Conservation (phyloP, 2,113 vertebrate genomes). For the Grammomys dolichurus region DNA sequence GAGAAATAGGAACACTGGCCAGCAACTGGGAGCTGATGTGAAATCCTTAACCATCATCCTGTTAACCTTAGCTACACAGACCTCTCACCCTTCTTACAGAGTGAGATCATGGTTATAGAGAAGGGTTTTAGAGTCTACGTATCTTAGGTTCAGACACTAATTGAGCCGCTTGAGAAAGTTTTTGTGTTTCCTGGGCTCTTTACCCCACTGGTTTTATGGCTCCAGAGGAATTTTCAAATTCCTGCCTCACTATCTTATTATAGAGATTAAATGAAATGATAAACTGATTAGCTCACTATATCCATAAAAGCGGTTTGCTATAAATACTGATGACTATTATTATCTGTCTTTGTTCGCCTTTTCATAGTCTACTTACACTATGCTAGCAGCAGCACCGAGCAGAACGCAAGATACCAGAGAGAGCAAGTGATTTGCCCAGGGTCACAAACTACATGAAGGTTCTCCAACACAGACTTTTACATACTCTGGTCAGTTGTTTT, state of each 20-base stretch:
- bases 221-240: background rate
- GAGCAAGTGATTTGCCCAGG: background rate
- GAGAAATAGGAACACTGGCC: background rate
- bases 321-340: background rate
- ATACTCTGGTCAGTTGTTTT: background rate
- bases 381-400: background rate
- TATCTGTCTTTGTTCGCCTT: background rate
- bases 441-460: background rate
- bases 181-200: background rate
- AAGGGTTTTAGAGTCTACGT: background rate
- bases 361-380: slow-evolving; percentile 17
- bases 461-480: background rate
- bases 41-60: background rate
- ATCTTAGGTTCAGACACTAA: background rate
- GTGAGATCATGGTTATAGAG: background rate
- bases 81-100: fast-evolving
- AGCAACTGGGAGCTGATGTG: background rate
- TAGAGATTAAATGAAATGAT: background rate
- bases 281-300: background rate
- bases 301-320: background rate
- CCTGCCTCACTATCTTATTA: background rate
- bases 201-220: background rate
- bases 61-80: too few species aligned
- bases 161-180: background rate
- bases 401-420: background rate